Evolutionary conservation across 1,140 invertebrate genomes (phyloP).

Genomic region (Heliconius hewitsoni): DNA sequence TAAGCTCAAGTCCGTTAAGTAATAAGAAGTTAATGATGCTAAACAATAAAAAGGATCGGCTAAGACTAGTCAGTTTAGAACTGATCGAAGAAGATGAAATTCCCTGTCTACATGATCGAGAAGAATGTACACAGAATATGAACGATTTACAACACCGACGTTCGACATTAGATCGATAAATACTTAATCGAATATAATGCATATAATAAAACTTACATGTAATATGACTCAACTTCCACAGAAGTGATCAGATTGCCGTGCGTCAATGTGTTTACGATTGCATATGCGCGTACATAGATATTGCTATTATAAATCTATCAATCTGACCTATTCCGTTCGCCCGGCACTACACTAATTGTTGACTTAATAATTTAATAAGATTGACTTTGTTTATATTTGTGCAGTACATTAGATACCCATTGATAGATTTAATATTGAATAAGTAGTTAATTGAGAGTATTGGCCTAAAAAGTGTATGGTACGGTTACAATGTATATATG

Average conservation of each 20-base stretch:
- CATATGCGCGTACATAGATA: slow-evolving; percentile 24
- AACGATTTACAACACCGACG: slow-evolving; percentile 57
- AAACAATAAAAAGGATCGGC: slow-evolving; percentile 16
- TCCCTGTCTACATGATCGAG: slow-evolving; percentile 33
- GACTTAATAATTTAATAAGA: slow-evolving; percentile 61
- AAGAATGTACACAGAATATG: slow-evolving; percentile 49
- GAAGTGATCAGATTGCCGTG: slow-evolving; percentile 54
- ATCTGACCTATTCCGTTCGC: slow-evolving; percentile 57
- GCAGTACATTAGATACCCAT: slow-evolving; percentile 49
- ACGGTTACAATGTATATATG: slow-evolving; percentile 50
- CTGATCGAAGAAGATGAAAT: slow-evolving; percentile 21
- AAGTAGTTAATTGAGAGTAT: slow-evolving; percentile 23
- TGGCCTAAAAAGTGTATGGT: slow-evolving; percentile 49
- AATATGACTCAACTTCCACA: slow-evolving; percentile 47
- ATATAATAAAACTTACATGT: slow-evolving; percentile 57
- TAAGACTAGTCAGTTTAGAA: slow-evolving; percentile 3
- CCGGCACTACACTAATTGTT: slow-evolving; percentile 56
- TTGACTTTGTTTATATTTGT: slow-evolving; percentile 62
- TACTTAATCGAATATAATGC: slow-evolving; percentile 45
- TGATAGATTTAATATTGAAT: slow-evolving; percentile 36
- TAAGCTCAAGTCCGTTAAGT: slow-evolving; percentile 33
- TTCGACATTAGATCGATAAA: slow-evolving; percentile 52
- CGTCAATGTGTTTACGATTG: slow-evolving; percentile 14
- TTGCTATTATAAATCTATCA: slow-evolving; percentile 32
- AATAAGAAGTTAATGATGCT: background rate